Conservation (phyloP, 1,140 invertebrate species). For the roundworm (Caenorhabditis elegans) region DNA sequence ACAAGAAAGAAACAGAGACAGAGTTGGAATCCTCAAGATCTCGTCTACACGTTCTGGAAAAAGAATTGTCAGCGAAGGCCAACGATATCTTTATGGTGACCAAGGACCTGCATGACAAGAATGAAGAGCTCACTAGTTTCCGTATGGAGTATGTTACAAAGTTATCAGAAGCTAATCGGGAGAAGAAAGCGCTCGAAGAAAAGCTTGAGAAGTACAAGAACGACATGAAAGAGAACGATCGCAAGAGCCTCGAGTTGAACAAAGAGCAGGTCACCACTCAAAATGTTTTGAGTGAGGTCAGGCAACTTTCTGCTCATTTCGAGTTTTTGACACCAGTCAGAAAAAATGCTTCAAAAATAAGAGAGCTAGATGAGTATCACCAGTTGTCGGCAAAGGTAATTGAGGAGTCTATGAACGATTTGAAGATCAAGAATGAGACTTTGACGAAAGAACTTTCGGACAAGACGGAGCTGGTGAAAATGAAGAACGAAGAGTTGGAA, state of each 20-base stretch:
- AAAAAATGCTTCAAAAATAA: neutral
- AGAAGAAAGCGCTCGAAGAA: neutral
- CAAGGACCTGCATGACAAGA: neutral
- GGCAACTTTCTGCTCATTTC: neutral
- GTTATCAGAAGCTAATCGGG: neutral
- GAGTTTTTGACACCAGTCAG: neutral
- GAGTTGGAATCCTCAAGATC: neutral
- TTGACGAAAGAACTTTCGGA: neutral
- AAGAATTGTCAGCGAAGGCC: neutral
- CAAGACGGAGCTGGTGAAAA: conserved; percentile 3
- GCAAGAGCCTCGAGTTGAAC: neutral
- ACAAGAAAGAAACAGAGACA: neutral
- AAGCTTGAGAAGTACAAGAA: neutral
- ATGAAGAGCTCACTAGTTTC: neutral
- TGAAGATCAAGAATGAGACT: neutral
- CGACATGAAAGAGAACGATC: neutral
- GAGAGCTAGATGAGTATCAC: neutral
- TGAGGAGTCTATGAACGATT: neutral
- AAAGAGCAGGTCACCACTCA: neutral
- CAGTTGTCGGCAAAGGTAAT: neutral
- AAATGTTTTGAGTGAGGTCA: neutral
- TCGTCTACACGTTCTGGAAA: neutral
- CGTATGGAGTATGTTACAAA: neutral
- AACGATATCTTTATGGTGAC: neutral
- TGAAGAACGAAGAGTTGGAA: neutral